A percentile compares a stretch with the other conserved stretches of the same genome.
Conservation (phyloP, 2,113 vertebrate species). For the Sturnus vulgaris region DNA sequence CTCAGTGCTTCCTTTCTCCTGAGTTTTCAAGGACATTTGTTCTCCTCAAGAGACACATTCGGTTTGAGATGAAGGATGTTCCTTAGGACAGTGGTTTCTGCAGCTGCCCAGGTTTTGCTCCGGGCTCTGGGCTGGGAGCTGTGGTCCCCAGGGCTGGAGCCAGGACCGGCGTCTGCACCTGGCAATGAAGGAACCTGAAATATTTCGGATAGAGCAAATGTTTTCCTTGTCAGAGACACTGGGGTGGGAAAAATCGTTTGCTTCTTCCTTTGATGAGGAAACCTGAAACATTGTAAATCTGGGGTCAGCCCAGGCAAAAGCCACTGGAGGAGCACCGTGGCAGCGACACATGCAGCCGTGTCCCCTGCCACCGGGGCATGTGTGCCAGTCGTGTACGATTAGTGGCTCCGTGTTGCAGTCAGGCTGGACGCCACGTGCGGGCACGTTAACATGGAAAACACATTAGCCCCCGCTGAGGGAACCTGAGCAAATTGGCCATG, state of each 20-base stretch:
- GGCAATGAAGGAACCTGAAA: neutral
- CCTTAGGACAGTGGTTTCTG: neutral
- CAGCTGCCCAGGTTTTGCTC: neutral
- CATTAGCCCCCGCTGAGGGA: constrained; percentile 24
- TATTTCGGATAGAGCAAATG: neutral
- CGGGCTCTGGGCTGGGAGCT: neutral
- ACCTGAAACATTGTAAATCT: neutral
- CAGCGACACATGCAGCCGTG: rapidly evolving
- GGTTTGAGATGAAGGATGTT: neutral
- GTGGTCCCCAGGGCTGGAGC: rapidly evolving
- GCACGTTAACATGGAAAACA: constrained; percentile 30
- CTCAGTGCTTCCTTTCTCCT: neutral
- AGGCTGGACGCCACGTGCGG: neutral
- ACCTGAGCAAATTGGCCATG: neutral
- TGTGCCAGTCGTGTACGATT: neutral
- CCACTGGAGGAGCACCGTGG: rapidly evolving
- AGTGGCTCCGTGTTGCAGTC: neutral
- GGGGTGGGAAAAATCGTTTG: rapidly evolving
- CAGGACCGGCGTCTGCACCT: rapidly evolving
- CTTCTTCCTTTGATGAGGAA: neutral
- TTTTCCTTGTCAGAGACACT: neutral
- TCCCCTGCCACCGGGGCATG: neutral
- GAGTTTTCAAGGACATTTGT: neutral
- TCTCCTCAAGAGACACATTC: neutral
- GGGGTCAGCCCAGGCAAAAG: neutral